Evolutionary conservation across 1,140 invertebrate genomes (phyloP).

Genomic region (Meloidogyne hapla): DNA sequence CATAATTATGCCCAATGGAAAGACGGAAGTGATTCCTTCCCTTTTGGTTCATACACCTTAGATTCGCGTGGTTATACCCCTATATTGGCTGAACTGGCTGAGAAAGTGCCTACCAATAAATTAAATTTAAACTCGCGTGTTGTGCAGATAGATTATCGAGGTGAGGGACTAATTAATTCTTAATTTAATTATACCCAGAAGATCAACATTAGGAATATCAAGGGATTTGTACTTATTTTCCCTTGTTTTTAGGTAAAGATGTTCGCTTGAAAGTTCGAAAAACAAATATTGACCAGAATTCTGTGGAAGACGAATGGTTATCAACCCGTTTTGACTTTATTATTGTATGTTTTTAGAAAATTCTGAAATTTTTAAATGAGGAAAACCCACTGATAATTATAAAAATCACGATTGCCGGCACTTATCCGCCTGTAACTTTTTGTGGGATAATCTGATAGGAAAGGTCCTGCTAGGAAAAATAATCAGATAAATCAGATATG

Average conservation of each 20-base stretch:
- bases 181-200: background rate
- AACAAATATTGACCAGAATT: background rate
- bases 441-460: too few species aligned
- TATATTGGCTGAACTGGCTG: conserved; percentile 23
- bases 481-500: too few species aligned
- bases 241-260: background rate
- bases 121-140: conserved; percentile 32
- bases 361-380: too few species aligned
- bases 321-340: conserved; percentile 9
- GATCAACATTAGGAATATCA: too few species aligned
- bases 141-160: conserved; percentile 27
- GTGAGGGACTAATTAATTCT: background rate
- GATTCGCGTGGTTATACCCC: conserved; percentile 28
- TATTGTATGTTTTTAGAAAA: background rate
- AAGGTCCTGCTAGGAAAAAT: too few species aligned
- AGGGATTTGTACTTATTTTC: too few species aligned
- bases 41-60: conserved; percentile 25
- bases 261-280: conserved; percentile 16
- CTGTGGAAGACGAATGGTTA: background rate
- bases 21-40: conserved; percentile 25
- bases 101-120: background rate
- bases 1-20: conserved; percentile 34
- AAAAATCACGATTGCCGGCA: too few species aligned
- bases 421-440: too few species aligned
- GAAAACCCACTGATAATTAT: too few species aligned